These are phyloP conservation scores for Nemurella pictetii DNA, from an alignment of 2,888 invertebrate genomes.

Conservation along the genomic window DNA sequence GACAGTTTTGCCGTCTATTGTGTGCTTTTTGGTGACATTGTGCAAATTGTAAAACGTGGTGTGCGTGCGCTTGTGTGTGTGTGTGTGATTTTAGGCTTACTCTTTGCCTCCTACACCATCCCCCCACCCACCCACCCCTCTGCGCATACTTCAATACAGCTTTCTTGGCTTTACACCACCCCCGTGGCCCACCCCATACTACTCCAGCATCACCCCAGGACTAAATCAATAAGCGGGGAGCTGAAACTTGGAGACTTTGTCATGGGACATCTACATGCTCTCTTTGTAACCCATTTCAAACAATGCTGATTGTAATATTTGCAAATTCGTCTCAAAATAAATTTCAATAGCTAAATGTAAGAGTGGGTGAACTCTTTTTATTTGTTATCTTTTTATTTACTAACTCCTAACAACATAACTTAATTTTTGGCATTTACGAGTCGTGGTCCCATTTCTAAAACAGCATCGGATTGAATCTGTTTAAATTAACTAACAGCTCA, in stretches of 20 bases:
- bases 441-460: neutral
- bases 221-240: neutral
- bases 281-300: neutral
- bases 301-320: neutral
- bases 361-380: too few relatives aligned
- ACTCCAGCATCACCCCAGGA: neutral
- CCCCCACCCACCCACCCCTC: neutral
- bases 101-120: neutral
- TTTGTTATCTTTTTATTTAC: too few relatives aligned
- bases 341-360: too few relatives aligned
- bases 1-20: neutral
- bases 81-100: slow-evolving; percentile 2
- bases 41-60: neutral
- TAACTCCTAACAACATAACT: too few relatives aligned
- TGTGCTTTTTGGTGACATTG: neutral
- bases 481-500: neutral
- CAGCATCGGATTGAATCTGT: neutral
- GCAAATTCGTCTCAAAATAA: neutral
- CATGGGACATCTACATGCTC: neutral
- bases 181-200: too few relatives aligned
- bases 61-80: neutral
- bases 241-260: neutral
- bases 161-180: neutral
- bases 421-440: neutral
- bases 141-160: neutral